A percentile compares a stretch with the other conserved stretches of the same genome.
phyloP scores from a whole-genome alignment of 2,797 vertebrate species.

The Enteromius fasciolatus region DNA sequence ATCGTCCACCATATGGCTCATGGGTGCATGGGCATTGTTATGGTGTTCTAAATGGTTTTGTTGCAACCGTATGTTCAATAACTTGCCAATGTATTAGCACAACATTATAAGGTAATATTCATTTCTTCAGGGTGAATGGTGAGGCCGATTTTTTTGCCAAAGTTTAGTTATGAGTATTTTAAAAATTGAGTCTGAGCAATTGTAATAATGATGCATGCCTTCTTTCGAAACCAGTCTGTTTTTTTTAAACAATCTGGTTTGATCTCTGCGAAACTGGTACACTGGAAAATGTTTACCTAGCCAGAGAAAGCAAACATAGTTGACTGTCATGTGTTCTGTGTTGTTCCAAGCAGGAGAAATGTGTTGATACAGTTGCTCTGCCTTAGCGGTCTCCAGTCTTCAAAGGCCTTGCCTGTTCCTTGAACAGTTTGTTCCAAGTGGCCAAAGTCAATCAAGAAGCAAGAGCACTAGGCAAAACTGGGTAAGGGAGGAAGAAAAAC shows the following conservation, averaged over 20 bases:
- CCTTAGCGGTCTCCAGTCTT: conserved; percentile 1
- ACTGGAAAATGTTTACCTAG: conserved; percentile 42
- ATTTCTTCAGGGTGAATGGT: background rate
- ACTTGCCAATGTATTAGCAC: background rate
- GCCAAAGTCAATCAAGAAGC: conserved; percentile 38
- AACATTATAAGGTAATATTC: background rate
- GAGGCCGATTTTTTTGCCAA: background rate
- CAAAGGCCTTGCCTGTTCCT: conserved; percentile 36
- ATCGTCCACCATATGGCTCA: background rate
- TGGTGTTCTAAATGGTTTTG: background rate
- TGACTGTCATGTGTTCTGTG: conserved; percentile 37
- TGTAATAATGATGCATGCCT: background rate
- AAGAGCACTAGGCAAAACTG: conserved; percentile 28
- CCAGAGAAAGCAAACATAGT: conserved; percentile 37
- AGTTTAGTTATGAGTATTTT: conserved; percentile 7
- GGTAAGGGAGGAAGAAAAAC: conserved; percentile 2
- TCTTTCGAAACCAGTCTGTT: background rate
- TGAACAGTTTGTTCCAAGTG: conserved; percentile 47
- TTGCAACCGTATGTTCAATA: background rate
- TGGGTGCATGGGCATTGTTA: background rate
- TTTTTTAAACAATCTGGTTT: conserved; percentile 28
- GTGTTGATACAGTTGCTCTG: conserved; percentile 45
- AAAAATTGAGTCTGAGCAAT: background rate
- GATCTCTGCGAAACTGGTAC: conserved; percentile 10
- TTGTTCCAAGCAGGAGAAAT: conserved; percentile 41